Evolutionary conservation across 2,113 vertebrate species (phyloP), one percentile per base, ranked within the genome.

Genomic region (Zosterops pallidus): DNA sequence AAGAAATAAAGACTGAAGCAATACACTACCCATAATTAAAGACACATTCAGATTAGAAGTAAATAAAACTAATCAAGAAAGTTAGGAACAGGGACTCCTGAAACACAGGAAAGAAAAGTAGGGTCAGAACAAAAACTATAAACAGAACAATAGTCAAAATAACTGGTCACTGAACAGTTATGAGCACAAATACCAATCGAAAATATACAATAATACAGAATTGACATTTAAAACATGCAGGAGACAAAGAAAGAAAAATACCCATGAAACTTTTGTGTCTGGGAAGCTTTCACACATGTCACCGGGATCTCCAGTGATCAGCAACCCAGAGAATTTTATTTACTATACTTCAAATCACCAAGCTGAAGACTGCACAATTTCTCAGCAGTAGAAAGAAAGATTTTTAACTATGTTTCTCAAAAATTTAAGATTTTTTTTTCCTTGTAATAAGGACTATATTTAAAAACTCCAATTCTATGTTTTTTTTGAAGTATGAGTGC

Each of bases 1-100:
- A 23, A 31, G 5, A 15, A 28, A 15, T 11, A 46, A 53, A 37
- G 0, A 1, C 9, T 10, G 7, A 56, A 75, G 5, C 2, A 35
- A 55, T 39, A 39, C 4, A 47, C 11, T n/a, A 9, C 13, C 26
- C 6, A 8, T 78, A 74, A 77, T 21, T 41, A 68, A 17, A 39
- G 22, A 59, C 19, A 31, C 8, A 65, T 29, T 26, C 46, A 49
- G 39, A 63, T 72, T 69, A 72, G 18, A 84, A 76, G 13, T 13
- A 68, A 87, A 72, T 20, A 53, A 90, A 84, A 75, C 23, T 17
- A 63, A 18, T 28, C 20, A 19, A 71, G 25, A 50, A 74, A 88
- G 10, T 52, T 42, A 65, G 33, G 39, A 81, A 55, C 7, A 29
- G 26, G 22, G 15, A 59, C 6, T 59, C 22, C 24, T 59, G 57